Percentiles rank a stretch among this genome's conserved stretches.
Conservation (phyloP, 2,113 vertebrate species). For the Petrocephalus zakoni region DNA sequence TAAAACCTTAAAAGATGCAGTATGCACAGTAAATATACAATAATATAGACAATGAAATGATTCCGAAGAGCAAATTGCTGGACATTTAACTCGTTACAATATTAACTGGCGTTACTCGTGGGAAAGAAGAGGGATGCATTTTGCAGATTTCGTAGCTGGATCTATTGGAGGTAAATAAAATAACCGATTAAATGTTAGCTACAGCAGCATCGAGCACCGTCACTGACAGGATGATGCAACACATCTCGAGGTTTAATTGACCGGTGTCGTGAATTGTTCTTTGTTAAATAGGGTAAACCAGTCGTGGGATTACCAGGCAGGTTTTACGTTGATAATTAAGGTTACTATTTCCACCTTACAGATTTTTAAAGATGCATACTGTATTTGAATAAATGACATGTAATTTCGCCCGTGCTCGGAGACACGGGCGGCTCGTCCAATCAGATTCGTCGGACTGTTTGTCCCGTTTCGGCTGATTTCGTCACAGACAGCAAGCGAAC, state of each 20-base stretch:
- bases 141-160: slow-evolving; percentile 85
- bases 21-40: not conserved
- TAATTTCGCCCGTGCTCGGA: not conserved
- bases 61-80: not conserved
- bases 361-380: not conserved
- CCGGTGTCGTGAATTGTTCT: not conserved
- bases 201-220: not conserved
- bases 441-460: not conserved
- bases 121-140: slow-evolving; percentile 51
- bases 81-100: slow-evolving; percentile 14
- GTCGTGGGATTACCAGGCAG: not conserved
- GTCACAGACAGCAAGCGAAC: not conserved
- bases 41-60: not conserved
- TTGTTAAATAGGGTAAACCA: not conserved
- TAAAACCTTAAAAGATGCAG: not conserved
- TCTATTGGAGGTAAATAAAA: slow-evolving; percentile 80
- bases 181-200: not conserved
- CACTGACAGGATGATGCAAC: not conserved
- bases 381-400: not conserved
- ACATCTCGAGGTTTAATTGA: not conserved
- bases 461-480: not conserved
- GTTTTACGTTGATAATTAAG: not conserved
- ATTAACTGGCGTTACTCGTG: not conserved
- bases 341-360: not conserved
- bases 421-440: not conserved